Percentiles rank a stretch among this genome's conserved stretches.
Conservation (phyloP, 2,113 vertebrate genomes). For the Canis aureus region DNA sequence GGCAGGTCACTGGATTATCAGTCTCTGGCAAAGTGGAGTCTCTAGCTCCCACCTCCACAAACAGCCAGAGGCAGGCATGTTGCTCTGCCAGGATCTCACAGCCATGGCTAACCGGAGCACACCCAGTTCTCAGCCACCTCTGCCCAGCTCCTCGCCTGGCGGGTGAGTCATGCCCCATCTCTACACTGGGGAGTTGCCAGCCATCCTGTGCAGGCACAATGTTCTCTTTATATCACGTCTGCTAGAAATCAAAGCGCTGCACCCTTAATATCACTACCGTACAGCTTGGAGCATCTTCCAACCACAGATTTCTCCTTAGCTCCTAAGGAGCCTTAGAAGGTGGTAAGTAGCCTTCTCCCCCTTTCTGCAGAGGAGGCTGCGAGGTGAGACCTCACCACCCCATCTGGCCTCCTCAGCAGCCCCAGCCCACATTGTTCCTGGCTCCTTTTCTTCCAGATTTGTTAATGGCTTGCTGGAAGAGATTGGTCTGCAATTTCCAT, state of each 20-base stretch:
- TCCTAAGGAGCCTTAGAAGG: background rate
- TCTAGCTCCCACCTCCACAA: background rate
- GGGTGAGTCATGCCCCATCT: background rate
- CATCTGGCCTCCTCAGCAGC: background rate
- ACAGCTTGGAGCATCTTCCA: background rate
- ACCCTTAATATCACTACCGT: background rate
- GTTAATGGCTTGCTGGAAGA: background rate
- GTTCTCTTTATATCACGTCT: background rate
- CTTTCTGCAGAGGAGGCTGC: background rate
- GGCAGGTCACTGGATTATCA: background rate
- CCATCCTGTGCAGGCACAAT: background rate
- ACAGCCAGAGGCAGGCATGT: background rate
- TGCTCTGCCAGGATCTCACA: background rate
- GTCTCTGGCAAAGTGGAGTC: background rate
- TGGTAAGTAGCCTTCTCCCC: background rate
- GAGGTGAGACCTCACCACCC: no score
- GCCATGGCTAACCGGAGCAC: no score
- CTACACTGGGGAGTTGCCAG: background rate
- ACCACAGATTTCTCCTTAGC: background rate
- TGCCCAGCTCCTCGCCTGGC: background rate
- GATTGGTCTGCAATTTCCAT: background rate
- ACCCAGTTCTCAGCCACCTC: no score
- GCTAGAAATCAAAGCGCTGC: background rate
- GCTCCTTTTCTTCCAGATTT: background rate
- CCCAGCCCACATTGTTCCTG: background rate